A percentile compares a stretch with the other conserved stretches of the same genome.
Evolutionary conservation across 2,113 vertebrate species (phyloP).

Genomic region (Brienomyrus longianalis): DNA sequence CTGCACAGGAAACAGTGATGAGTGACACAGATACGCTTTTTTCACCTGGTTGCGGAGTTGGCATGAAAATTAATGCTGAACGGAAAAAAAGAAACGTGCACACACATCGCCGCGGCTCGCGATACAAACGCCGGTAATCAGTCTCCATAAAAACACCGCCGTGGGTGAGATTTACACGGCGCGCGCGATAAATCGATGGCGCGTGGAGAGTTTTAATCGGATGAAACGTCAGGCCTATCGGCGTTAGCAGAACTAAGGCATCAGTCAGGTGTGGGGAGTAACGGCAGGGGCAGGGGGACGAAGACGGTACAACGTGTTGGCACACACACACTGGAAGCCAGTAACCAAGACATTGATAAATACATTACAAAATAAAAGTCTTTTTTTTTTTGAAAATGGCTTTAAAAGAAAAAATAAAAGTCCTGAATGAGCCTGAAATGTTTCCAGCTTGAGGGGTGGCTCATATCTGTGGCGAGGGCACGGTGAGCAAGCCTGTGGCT

Average conservation of each 20-base stretch:
- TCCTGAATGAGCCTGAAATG: neutral
- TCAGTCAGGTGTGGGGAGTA: neutral
- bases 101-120: neutral
- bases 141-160: neutral
- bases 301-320: neutral
- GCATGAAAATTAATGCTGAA: neutral
- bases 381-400: neutral
- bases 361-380: neutral
- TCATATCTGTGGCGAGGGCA: conserved; percentile 94
- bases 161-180: neutral
- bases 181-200: neutral
- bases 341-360: neutral
- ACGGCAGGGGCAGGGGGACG: neutral
- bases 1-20: neutral
- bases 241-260: neutral
- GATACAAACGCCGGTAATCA: neutral
- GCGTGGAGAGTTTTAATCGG: neutral
- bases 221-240: neutral
- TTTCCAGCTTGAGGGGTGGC: neutral
- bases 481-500: conserved; percentile 85
- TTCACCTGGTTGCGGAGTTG: neutral
- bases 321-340: neutral
- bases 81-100: neutral
- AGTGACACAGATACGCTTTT: neutral
- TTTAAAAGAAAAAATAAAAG: neutral